A percentile compares a stretch with the other conserved stretches of the same genome.
Evolutionary conservation across 2,113 vertebrate genomes (phyloP).

Genomic region (Microcebus murinus): DNA sequence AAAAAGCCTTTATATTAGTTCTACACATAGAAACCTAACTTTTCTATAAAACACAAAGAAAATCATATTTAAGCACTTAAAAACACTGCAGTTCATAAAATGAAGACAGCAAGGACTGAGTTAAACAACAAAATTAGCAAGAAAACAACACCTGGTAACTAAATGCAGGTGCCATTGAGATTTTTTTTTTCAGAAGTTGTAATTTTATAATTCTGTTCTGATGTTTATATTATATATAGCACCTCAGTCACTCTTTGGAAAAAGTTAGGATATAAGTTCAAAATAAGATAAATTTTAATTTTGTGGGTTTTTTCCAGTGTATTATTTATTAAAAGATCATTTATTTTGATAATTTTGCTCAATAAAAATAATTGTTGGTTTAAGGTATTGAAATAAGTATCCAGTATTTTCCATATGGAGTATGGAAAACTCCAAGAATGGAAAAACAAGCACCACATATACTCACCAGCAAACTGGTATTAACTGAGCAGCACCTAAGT

Average conservation of each 20-base stretch:
- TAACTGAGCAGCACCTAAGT: too few species aligned
- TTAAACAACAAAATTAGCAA: slow-evolving; percentile 9
- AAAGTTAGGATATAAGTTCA: background rate
- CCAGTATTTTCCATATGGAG: too few species aligned
- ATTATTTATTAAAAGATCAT: background rate
- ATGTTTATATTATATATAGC: background rate
- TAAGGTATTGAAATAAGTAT: background rate
- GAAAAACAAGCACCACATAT: too few species aligned
- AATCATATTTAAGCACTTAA: background rate
- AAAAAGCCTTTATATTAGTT: background rate
- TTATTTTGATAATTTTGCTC: background rate
- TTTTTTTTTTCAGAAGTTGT: slow-evolving; percentile 24
- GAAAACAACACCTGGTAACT: background rate
- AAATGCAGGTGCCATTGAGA: background rate
- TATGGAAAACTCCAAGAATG: too few species aligned
- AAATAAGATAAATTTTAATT: slow-evolving; percentile 24
- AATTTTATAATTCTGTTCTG: background rate
- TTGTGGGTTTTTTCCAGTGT: background rate
- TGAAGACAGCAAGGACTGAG: background rate
- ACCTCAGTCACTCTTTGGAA: background rate
- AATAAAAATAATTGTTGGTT: background rate
- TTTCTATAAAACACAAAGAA: background rate
- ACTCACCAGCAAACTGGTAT: too few species aligned
- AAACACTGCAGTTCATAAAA: background rate
- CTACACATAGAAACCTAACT: background rate